Base-by-base conservation (phyloP, 2,797 vertebrate genomes). In the Hoplostethus atlanticus region DNA sequence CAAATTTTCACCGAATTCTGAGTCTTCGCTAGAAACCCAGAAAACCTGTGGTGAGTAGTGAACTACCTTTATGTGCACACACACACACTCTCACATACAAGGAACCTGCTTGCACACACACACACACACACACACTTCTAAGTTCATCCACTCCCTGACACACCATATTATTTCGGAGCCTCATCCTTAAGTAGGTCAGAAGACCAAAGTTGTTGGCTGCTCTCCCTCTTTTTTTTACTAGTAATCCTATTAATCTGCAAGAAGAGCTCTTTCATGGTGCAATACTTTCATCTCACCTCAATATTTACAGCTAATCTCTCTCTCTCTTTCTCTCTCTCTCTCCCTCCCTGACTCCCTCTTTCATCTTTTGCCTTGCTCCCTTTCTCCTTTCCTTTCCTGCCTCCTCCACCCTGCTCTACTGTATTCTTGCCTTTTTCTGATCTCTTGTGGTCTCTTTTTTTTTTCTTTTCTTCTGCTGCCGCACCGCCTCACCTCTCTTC, bases 11-110 rank as follows among this genome's bases (percentile, higher is more conserved):
- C 96, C 96, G 44, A 96, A 90, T 86, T 96, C 96, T 0, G 97
- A 98, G 63, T 95, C 95, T 0, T 95, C 96, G 2, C 84, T 95
- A 8, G 96, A 96, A 51, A 90, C 94, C 47, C 96, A 96, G 83
- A 96, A 96, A 87, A 95, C 96, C 64, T 98, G 97, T 0, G 97
- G 96, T 97, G 77, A 95, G 96, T 21, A 95, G 96, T 21, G 40
- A 21, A 46, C 46, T 31, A 44, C 61, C 54, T 17, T 51, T 51
- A 6, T 25, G 34, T 34, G 30, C 48, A 51, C 25, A 64, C 55
- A 44, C 38, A 47, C 51, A 57, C 50, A 48, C 34, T 52, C 13
- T 44, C 10, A 59, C 21, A 16, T 11, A 58, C 60, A 30, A 21
- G 21, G 21, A 21, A 21, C 21, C 1, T 21, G 21, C 21, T 21